These are phyloP conservation scores for Calameuta pallipes DNA, from an alignment of 2,888 invertebrate species.

Conservation along the genomic window DNA sequence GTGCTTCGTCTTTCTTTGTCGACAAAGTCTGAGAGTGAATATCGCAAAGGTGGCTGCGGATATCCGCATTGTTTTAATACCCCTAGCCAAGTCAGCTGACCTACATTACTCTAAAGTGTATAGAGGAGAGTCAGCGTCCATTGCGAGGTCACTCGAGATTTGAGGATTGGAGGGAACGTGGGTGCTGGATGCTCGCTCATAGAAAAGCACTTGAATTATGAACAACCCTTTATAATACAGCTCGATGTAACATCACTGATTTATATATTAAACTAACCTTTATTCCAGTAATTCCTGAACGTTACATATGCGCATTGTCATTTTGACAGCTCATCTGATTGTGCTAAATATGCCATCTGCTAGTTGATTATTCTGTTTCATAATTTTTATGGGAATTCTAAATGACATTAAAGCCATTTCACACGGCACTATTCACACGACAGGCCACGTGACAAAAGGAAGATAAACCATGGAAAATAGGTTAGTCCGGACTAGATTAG, in stretches of 20 bases:
- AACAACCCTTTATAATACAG: constrained; percentile 14
- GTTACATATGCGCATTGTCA: background rate
- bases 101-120: constrained; percentile 40
- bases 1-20: background rate
- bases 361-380: background rate
- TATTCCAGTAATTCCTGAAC: too few species aligned
- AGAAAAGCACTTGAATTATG: constrained; percentile 38
- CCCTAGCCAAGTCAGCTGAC: constrained; percentile 56
- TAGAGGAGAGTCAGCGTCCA: constrained; percentile 17
- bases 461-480: background rate
- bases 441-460: background rate
- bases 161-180: background rate
- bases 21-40: background rate
- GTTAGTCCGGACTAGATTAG: background rate
- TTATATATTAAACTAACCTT: background rate
- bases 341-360: background rate
- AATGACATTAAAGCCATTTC: background rate
- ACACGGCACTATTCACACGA: background rate
- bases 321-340: background rate
- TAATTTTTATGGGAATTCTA: background rate
- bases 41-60: constrained; percentile 29
- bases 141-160: background rate
- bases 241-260: background rate
- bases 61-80: constrained; percentile 56
- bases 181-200: constrained; percentile 30